Evolutionary conservation across 2,888 invertebrate genomes (phyloP).

Genomic region (Eristalinus sepulchralis): DNA sequence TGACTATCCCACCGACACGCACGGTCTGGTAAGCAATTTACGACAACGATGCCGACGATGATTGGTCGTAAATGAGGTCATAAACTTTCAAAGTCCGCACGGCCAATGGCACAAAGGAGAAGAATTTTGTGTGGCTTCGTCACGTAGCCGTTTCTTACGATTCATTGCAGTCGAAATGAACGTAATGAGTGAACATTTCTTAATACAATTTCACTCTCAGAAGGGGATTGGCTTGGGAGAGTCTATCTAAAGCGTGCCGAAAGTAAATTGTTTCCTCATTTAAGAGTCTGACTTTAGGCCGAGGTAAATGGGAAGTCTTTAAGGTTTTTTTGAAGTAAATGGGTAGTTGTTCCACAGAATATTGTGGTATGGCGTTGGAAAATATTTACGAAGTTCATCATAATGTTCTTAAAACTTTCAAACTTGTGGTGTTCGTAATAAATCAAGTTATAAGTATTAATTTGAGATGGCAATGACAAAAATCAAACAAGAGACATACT

Average conservation of each 20-base stretch:
- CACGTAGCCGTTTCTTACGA: neutral
- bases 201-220: neutral
- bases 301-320: neutral
- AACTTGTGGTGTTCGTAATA: too few relatives aligned
- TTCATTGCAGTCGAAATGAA: neutral
- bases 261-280: neutral
- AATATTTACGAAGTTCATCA: too few relatives aligned
- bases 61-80: neutral
- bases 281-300: neutral
- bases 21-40: neutral
- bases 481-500: too few relatives aligned
- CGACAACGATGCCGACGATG: neutral
- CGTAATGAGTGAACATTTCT: neutral
- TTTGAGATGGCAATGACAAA: too few relatives aligned
- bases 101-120: neutral
- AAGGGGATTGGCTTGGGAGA: neutral
- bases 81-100: neutral
- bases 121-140: neutral
- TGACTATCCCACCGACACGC: neutral
- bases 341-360: too few relatives aligned
- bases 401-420: too few relatives aligned
- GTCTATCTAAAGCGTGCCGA: neutral
- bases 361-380: too few relatives aligned
- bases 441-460: too few relatives aligned
- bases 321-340: too few relatives aligned